Conservation (phyloP, 2,888 invertebrate genomes). For the Spodoptera picta region DNA sequence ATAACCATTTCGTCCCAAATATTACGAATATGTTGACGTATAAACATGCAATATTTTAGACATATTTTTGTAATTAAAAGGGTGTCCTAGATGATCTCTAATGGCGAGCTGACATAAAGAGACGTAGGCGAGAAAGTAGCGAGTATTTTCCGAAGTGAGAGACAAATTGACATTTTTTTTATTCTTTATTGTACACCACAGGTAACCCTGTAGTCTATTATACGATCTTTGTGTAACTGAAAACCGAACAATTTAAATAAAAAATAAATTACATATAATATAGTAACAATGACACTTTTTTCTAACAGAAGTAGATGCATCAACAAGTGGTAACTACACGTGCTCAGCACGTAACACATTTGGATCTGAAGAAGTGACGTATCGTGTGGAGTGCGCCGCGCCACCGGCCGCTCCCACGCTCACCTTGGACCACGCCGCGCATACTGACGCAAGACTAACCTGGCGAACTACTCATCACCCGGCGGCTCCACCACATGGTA, state of each 20-base stretch:
- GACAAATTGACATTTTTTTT: no score
- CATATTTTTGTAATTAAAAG: background rate
- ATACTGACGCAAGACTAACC: constrained; percentile 88
- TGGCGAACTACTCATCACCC: constrained; percentile 89
- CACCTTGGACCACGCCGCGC: constrained; percentile 91
- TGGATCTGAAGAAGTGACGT: constrained; percentile 94
- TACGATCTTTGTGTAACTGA: no score
- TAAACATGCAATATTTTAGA: no score
- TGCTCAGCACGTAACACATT: constrained; percentile 95
- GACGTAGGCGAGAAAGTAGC: no score
- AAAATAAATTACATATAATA: no score
- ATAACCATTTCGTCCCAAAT: no score
- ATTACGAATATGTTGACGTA: no score
- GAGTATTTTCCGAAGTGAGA: no score
- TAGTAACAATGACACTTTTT: background rate
- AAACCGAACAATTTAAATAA: no score
- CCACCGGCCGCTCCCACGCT: constrained; percentile 92
- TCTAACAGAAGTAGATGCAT: constrained; percentile 90
- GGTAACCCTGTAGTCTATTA: no score
- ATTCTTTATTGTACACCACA: no score
- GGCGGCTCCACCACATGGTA: constrained; percentile 86
- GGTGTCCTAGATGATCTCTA: background rate
- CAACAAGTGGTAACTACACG: constrained; percentile 93
- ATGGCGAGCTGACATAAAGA: no score
- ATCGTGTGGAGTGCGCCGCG: constrained; percentile 93